A percentile compares a stretch with the other conserved stretches of the same genome.
Evolutionary conservation across 2,888 invertebrate genomes (phyloP).

Genomic region (Drosophila greeni): DNA sequence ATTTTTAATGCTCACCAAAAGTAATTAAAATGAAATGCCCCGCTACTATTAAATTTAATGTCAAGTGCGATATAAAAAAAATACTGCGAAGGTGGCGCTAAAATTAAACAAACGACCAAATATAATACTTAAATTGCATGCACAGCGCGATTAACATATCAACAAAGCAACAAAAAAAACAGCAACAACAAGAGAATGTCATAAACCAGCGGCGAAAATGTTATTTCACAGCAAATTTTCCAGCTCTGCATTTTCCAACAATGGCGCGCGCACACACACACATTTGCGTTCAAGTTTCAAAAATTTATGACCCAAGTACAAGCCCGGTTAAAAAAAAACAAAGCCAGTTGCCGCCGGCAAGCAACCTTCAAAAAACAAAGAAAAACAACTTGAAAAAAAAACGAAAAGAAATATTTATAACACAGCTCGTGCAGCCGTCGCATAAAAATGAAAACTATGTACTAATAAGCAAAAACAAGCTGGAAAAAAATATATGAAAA

Average conservation of each 20-base stretch:
- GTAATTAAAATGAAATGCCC: constrained; percentile 49
- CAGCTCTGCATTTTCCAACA: constrained; percentile 41
- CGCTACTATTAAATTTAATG: constrained; percentile 19
- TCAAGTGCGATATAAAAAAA: constrained; percentile 24
- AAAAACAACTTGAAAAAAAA: constrained; percentile 1
- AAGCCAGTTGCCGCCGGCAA: constrained; percentile 27
- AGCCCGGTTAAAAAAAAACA: constrained; percentile 40
- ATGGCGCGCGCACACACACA: constrained; percentile 33
- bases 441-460: constrained; percentile 60
- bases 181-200: constrained; percentile 15
- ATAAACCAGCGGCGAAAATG: constrained; percentile 47
- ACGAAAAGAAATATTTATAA: constrained; percentile 10
- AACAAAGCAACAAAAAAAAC: constrained; percentile 45
- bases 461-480: constrained; percentile 61
- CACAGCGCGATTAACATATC: constrained; percentile 68
- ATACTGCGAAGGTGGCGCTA: constrained; percentile 35
- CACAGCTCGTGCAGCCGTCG: constrained; percentile 55
- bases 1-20: constrained; percentile 16
- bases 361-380: constrained; percentile 29
- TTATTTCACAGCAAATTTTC: constrained; percentile 63
- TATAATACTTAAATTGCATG: constrained; percentile 75
- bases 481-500: constrained; percentile 35
- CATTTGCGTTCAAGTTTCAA: constrained; percentile 57
- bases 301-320: constrained; percentile 63
- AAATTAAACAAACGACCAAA: constrained; percentile 65